Percentiles rank a stretch among this genome's conserved stretches.
phyloP scores from a whole-genome alignment of 2,113 vertebrate species.

The Pterophyllum scalare region DNA sequence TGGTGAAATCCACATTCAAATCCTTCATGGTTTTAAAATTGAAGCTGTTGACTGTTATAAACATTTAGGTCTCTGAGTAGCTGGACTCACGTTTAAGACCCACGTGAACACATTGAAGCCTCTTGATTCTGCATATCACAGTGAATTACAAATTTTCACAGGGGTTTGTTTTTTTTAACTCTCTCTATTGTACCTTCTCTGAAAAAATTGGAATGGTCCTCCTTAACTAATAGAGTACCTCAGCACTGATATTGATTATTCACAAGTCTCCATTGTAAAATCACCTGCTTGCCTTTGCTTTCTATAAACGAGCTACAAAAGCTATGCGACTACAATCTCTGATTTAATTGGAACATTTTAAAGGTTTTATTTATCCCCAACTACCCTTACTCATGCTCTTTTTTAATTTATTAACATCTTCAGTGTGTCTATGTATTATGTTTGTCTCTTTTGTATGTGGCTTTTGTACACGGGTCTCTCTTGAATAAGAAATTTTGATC shows the following conservation, averaged over 20 bases:
- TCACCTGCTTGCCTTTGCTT: neutral
- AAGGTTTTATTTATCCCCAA: neutral
- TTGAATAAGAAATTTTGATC: neutral
- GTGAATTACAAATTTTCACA: neutral
- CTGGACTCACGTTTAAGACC: neutral
- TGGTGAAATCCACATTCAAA: neutral
- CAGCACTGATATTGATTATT: too few relatives aligned
- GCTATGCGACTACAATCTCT: neutral
- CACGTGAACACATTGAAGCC: neutral
- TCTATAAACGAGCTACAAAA: neutral
- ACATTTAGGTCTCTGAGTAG: neutral
- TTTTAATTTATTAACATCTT: neutral
- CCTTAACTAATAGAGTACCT: too few relatives aligned
- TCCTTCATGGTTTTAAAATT: neutral
- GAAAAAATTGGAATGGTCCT: neutral
- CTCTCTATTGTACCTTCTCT: neutral
- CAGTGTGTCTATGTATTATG: neutral
- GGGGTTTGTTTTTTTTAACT: neutral
- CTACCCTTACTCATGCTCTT: neutral
- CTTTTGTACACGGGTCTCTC: neutral
- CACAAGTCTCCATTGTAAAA: too few relatives aligned
- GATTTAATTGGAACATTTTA: neutral
- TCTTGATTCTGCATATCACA: too few relatives aligned
- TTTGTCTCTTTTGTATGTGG: neutral
- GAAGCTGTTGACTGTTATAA: neutral